Conservation (phyloP, 1,140 invertebrate species). For the Drosophila seguyi region DNA sequence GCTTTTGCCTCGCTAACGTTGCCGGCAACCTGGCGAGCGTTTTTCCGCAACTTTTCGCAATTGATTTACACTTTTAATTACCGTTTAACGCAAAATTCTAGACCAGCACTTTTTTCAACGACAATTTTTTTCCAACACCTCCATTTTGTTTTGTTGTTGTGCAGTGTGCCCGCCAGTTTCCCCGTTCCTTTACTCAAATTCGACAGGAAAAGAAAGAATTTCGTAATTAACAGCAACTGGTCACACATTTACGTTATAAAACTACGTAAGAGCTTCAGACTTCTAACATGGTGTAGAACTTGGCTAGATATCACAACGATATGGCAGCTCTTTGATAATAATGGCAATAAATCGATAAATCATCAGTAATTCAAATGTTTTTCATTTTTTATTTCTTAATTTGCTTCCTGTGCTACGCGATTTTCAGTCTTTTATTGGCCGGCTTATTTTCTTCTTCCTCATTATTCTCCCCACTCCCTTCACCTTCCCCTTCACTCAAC, state of each 20-base stretch:
- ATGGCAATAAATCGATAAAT: not conserved
- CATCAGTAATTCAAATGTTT: no score
- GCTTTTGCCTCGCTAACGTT: slow-evolving; percentile 47
- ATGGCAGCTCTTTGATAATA: not conserved
- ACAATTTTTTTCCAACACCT: slow-evolving; percentile 78
- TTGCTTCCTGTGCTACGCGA: slow-evolving; percentile 14
- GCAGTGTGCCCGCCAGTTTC: not conserved
- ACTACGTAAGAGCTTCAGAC: not conserved
- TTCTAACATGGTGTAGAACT: not conserved
- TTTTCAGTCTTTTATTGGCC: slow-evolving; percentile 79
- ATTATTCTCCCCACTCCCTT: not conserved
- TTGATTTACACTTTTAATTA: slow-evolving; percentile 74
- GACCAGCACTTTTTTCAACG: slow-evolving; percentile 73
- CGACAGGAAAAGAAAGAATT: not conserved
- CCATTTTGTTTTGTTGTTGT: slow-evolving; percentile 83
- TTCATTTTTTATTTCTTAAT: no score
- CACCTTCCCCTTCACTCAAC: slow-evolving; percentile 9
- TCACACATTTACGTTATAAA: not conserved
- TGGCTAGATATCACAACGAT: not conserved
- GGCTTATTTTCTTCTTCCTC: slow-evolving; percentile 47
- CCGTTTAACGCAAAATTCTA: slow-evolving; percentile 82
- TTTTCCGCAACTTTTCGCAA: slow-evolving; percentile 61
- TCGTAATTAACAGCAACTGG: not conserved
- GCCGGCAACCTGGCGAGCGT: slow-evolving; percentile 55
- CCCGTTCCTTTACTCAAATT: not conserved